Base-by-base conservation (phyloP, 37 sponge, comb jelly and placozoan genomes). In the Cladorhizidae sp. region DNA sequence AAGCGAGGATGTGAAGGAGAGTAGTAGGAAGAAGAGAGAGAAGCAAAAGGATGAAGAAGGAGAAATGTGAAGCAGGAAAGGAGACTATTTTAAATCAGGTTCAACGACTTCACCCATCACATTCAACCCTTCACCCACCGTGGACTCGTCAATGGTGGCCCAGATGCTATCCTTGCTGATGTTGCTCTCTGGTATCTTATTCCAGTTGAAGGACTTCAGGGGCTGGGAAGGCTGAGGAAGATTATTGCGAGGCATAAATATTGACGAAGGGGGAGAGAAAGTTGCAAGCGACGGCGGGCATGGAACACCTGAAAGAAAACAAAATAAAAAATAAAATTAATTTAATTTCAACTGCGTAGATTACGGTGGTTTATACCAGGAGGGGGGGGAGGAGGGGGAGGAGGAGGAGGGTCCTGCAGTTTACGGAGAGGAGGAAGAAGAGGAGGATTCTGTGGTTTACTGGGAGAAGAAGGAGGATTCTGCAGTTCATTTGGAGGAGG, bases 131-230 rank as follows among this genome's bases (percentile, higher is more conserved):
- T n/a, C n/a, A n/a, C 80, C 21, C 26, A 90, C 91, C 73, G 38
- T 76, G 7, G 75, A 42, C 64, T 94, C 91, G 67, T 94, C 88
- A 7, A 94, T 63, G 15, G 52, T 77, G 0, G 32, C 65, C 94
- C 94, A 94, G 17, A 94, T 28, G 23, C 87, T 87, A 6, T 75
- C 77, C 80, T 78, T 21, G 62, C 22, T 40, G 41, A 87, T 81
- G 22, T 75, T 62, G 40, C 37, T 54, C 59, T 84, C 89, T 1
- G 76, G 63, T 32, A 94, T 31, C 58, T 87, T 87, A 45, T 80
- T n/a, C 94, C 94, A 94, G 73, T 94, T 89, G 88, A 94, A 63
- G 36, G 94, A 90, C 57, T 94, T 94, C 37, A 94, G 81, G 0
- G 87, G 73, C 23, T 79, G 73, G 21, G 91, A 82, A 21, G 94